Percentiles rank a stretch among this genome's conserved stretches.
These are phyloP conservation scores for Nothobranchius kuhntae DNA, from an alignment of 2,113 vertebrate species.

Conservation along the genomic window DNA sequence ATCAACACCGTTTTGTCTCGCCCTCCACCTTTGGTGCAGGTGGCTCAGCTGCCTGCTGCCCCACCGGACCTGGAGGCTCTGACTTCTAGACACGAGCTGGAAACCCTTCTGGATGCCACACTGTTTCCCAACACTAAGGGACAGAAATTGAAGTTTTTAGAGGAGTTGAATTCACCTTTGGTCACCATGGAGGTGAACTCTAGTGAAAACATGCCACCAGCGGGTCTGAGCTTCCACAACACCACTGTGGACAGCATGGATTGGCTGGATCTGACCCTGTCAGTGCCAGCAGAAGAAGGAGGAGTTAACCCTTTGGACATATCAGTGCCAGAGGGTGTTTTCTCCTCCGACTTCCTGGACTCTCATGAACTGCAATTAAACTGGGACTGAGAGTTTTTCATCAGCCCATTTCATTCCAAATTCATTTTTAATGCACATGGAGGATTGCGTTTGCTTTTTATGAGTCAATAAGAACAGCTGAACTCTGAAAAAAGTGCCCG, in stretches of 20 bases:
- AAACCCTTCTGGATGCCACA: slow-evolving; percentile 86
- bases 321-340: slow-evolving; percentile 70
- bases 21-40: slow-evolving; percentile 89
- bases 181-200: slow-evolving; percentile 85
- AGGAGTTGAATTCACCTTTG: slow-evolving; percentile 89
- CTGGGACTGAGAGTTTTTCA: slow-evolving; percentile 85
- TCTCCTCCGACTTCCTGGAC: slow-evolving; percentile 89
- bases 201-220: slow-evolving; percentile 50
- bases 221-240: slow-evolving; percentile 84
- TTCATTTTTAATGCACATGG: slow-evolving; percentile 4
- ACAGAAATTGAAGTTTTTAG: slow-evolving; percentile 81
- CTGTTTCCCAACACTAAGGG: slow-evolving; percentile 68
- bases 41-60: slow-evolving; percentile 81
- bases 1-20: slow-evolving; percentile 90
- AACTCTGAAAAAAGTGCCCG: neutral
- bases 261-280: slow-evolving; percentile 94
- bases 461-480: slow-evolving; percentile 2
- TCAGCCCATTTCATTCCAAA: neutral
- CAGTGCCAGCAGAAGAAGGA: slow-evolving; percentile 82
- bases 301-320: slow-evolving; percentile 86
- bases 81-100: slow-evolving; percentile 85
- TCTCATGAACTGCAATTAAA: slow-evolving; percentile 88
- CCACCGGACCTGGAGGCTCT: slow-evolving; percentile 76
- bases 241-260: slow-evolving; percentile 92
- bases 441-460: slow-evolving; percentile 17